A percentile compares a stretch with the other conserved stretches of the same genome.
Conservation (phyloP, 2,888 invertebrate species). For the Nysson spinosus region DNA sequence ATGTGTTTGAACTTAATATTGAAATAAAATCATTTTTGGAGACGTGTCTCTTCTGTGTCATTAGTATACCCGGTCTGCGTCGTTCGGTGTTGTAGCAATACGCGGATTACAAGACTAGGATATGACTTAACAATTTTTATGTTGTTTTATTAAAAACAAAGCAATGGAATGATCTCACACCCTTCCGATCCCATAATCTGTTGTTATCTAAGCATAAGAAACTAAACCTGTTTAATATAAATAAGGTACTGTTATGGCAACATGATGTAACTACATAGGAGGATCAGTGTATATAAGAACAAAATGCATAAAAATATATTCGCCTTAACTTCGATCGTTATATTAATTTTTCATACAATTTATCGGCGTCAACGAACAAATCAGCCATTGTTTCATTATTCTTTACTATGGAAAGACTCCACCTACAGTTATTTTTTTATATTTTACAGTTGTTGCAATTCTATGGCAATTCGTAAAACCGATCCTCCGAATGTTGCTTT, state of each 20-base stretch:
- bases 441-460: constrained; percentile 1
- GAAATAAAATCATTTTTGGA: background rate
- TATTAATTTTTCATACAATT: too few relatives aligned
- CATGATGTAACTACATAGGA: constrained; percentile 32
- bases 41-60: constrained; percentile 44
- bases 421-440: constrained; percentile 3
- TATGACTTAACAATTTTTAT: constrained; percentile 36
- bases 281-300: constrained; percentile 36
- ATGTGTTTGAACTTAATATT: constrained; percentile 3
- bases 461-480: constrained; percentile 41
- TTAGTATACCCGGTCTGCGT: constrained; percentile 42
- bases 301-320: constrained; percentile 24
- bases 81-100: constrained; percentile 14
- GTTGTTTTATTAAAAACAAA: constrained; percentile 48
- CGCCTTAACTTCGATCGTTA: too few relatives aligned
- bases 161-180: constrained; percentile 66
- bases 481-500: constrained; percentile 47
- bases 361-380: too few relatives aligned
- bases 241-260: constrained; percentile 37
- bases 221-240: constrained; percentile 26
- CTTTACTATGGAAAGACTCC: too few relatives aligned
- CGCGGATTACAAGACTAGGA: constrained; percentile 15
- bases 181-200: constrained; percentile 56
- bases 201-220: constrained; percentile 50
- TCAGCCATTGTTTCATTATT: too few relatives aligned